Conservation (phyloP, 2,797 vertebrate genomes). For the Benthosema pterotum region DNA sequence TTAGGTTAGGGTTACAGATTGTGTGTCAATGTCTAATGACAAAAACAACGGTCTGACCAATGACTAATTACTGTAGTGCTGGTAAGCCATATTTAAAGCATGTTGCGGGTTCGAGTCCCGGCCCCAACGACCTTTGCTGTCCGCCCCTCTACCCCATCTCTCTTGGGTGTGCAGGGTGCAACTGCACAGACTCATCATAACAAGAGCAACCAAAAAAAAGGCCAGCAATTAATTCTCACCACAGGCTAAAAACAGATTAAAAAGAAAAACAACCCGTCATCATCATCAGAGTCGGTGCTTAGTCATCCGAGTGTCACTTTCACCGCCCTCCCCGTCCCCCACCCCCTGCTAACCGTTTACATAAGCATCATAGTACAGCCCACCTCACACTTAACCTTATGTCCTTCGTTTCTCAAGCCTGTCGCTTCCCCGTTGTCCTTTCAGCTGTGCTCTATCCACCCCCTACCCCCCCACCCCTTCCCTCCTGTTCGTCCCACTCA, state of each 20-base stretch:
- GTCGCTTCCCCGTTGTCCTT: constrained; percentile 9
- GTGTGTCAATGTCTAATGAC: too few relatives aligned
- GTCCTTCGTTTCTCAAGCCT: constrained; percentile 36
- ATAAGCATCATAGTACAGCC: constrained; percentile 9
- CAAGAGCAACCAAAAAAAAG: constrained; percentile 1
- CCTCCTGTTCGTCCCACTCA: constrained; percentile 37
- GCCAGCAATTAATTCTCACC: background rate
- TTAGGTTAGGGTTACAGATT: too few relatives aligned
- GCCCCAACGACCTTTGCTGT: too few relatives aligned
- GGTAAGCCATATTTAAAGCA: too few relatives aligned
- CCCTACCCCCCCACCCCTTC: background rate
- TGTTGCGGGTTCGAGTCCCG: too few relatives aligned
- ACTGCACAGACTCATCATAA: constrained; percentile 1
- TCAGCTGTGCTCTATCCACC: background rate
- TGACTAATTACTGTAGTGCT: too few relatives aligned
- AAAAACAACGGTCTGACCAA: too few relatives aligned
- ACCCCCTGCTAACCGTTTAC: constrained; percentile 20
- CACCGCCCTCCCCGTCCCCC: constrained; percentile 19
- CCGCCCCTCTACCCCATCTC: too few relatives aligned
- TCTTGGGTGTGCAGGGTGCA: background rate
- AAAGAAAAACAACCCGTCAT: background rate
- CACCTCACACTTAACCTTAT: constrained; percentile 23
- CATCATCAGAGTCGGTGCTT: background rate
- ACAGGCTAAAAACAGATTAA: constrained; percentile 27
- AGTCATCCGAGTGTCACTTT: constrained; percentile 39